These are phyloP conservation scores for Stratiolaelaps scimitus DNA, from an alignment of 1,140 invertebrate species.

Conservation along the genomic window DNA sequence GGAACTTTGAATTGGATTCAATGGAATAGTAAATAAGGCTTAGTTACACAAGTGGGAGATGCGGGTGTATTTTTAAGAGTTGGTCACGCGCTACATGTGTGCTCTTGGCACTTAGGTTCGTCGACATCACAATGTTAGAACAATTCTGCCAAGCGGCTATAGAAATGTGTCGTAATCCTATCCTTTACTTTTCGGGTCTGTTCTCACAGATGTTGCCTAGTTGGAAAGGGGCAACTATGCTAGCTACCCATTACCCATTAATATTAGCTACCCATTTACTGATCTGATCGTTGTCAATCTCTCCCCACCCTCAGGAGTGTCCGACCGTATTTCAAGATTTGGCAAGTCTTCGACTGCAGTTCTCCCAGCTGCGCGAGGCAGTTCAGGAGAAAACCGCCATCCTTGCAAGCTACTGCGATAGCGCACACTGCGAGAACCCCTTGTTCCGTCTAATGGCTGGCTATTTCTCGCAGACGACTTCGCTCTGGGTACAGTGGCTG, in stretches of 20 bases:
- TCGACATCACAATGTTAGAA: too few species aligned
- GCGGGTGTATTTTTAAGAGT: too few species aligned
- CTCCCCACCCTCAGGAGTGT: background rate
- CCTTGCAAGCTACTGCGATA: background rate
- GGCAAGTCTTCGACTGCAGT: background rate
- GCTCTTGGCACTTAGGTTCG: too few species aligned
- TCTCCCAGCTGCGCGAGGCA: background rate
- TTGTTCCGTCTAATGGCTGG: constrained; percentile 6
- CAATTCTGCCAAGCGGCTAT: too few species aligned
- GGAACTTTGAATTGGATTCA: too few species aligned
- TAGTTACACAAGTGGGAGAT: too few species aligned
- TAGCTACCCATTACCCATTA: background rate
- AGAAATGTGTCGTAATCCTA: too few species aligned
- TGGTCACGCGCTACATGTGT: too few species aligned
- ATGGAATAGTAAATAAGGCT: too few species aligned
- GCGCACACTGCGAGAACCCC: background rate
- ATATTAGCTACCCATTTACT: background rate
- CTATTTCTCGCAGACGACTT: background rate
- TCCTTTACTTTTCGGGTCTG: too few species aligned
- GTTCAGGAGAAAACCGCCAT: background rate
- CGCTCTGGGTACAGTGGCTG: constrained; percentile 18
- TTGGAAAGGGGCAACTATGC: background rate
- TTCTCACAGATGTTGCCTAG: too few species aligned
- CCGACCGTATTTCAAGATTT: constrained; percentile 5
- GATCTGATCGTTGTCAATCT: background rate